These are phyloP conservation scores for Linurgus olivaceus DNA, from an alignment of 2,797 vertebrate species.

Conservation along the genomic window DNA sequence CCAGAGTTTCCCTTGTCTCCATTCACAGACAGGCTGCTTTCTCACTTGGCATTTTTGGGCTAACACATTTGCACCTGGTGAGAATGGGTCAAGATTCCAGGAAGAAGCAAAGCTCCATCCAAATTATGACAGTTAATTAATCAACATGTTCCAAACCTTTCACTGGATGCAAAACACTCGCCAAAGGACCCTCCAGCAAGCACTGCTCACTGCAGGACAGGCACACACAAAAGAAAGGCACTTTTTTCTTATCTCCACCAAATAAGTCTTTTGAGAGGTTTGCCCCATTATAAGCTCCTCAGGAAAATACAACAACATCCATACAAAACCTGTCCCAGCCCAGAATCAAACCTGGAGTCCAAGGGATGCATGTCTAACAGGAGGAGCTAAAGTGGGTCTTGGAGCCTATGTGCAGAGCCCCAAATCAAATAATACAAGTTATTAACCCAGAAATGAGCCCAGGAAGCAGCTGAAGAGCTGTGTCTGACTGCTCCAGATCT, in stretches of 20 bases:
- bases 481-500: fast-evolving
- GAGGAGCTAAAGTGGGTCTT: background rate
- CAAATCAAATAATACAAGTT: background rate
- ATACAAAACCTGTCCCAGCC: background rate
- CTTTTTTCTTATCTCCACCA: background rate
- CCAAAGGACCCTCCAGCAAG: background rate
- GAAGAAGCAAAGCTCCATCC: background rate
- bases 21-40: background rate
- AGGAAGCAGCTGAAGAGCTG: background rate
- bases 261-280: background rate
- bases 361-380: background rate
- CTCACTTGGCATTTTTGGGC: background rate
- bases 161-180: background rate
- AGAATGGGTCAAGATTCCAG: background rate
- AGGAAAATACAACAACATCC: background rate
- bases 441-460: background rate
- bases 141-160: background rate
- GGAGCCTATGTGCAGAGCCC: background rate
- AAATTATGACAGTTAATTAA: background rate
- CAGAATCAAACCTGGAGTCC: background rate
- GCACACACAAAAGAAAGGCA: background rate
- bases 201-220: fast-evolving
- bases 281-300: background rate
- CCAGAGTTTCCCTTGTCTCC: fast-evolving
- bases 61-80: background rate